phyloP scores from a whole-genome alignment of 2,797 vertebrate genomes.

The Pelodytes ibericus region DNA sequence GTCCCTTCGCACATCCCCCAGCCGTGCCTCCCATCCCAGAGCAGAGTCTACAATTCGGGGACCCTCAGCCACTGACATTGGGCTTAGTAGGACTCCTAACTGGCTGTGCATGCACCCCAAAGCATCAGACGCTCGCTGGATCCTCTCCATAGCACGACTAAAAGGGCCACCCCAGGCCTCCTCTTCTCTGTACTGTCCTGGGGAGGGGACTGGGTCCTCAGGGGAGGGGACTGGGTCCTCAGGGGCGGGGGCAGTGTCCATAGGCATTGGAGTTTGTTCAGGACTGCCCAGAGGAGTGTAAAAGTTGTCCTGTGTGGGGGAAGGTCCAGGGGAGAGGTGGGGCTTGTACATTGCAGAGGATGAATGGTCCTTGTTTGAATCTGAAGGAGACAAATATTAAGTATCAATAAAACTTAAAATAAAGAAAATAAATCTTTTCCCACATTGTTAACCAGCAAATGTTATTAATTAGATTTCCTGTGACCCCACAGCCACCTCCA shows the following conservation, averaged over 20 bases:
- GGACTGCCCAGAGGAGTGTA: slow-evolving; percentile 19
- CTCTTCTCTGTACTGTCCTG: neutral
- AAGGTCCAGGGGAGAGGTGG: slow-evolving; percentile 17
- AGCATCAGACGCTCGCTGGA: slow-evolving; percentile 3
- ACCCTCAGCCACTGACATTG: neutral
- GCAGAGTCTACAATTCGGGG: slow-evolving; percentile 25
- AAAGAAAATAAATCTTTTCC: too few relatives aligned
- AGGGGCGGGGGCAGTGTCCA: neutral
- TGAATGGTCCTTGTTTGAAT: neutral
- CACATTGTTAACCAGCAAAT: too few relatives aligned
- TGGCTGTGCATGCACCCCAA: slow-evolving; percentile 36
- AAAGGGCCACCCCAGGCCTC: slow-evolving; percentile 25
- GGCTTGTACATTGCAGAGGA: slow-evolving; percentile 31
- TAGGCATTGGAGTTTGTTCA: neutral
- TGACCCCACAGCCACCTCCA: too few relatives aligned
- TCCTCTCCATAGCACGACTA: slow-evolving; percentile 17
- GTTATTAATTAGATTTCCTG: too few relatives aligned
- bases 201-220: neutral
- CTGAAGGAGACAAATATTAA: slow-evolving; percentile 12
- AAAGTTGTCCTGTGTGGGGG: slow-evolving; percentile 25
- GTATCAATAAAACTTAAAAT: too few relatives aligned
- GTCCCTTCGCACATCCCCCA: slow-evolving; percentile 35
- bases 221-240: neutral
- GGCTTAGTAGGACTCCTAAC: slow-evolving; percentile 1
- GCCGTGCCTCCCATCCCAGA: slow-evolving; percentile 20